Evolutionary conservation across 2,797 vertebrate species (phyloP).

Genomic region (Vireo griseus): DNA sequence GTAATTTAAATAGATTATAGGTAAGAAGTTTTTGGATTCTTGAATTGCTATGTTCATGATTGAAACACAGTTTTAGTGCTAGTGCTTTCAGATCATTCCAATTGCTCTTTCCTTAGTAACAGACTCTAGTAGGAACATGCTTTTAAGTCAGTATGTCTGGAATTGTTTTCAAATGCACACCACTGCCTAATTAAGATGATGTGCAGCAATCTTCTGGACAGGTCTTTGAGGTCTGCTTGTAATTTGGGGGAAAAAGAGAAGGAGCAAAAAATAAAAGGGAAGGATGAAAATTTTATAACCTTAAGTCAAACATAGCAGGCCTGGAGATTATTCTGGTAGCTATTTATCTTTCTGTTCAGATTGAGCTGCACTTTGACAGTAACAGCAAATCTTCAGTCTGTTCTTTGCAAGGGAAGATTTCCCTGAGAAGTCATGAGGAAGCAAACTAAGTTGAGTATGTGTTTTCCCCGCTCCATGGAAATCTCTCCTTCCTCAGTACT

Average conservation of each 20-base stretch:
- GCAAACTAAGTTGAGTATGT: not conserved
- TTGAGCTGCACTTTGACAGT: not conserved
- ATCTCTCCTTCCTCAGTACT: not conserved
- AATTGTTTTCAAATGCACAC: not conserved
- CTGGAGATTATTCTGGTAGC: not conserved
- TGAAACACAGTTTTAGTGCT: not conserved
- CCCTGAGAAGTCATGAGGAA: not conserved
- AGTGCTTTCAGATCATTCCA: not conserved
- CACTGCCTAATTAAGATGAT: not conserved
- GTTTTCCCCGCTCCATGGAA: not conserved
- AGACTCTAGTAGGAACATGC: not conserved
- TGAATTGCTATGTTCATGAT: not conserved
- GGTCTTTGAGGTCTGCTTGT: not conserved
- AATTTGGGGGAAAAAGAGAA: not conserved
- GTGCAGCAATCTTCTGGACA: not conserved
- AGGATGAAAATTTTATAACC: not conserved
- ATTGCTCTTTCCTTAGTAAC: not conserved
- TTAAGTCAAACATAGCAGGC: not conserved
- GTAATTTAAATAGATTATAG: not conserved
- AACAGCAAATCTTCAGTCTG: not conserved
- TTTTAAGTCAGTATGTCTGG: not conserved
- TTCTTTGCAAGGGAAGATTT: not conserved
- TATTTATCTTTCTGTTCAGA: not conserved
- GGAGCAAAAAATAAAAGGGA: not conserved
- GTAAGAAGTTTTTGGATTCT: not conserved